A percentile compares a stretch with the other conserved stretches of the same genome.
These are phyloP conservation scores for Paratrypauchen microcephalus DNA, from an alignment of 2,797 vertebrate species.

Conservation along the genomic window DNA sequence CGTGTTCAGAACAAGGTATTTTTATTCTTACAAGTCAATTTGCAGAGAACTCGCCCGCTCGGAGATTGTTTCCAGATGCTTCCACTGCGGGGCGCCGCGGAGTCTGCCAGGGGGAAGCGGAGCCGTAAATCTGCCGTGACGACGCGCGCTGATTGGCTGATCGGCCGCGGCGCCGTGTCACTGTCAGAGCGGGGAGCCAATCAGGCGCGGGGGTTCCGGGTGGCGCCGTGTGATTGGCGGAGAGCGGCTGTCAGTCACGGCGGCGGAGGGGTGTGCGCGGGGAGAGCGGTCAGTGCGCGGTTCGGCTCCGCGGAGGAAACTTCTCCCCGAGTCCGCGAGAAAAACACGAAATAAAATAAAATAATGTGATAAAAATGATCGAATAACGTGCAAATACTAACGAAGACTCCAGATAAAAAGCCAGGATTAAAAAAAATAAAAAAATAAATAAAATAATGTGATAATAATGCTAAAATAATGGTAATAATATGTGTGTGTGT, in stretches of 20 bases:
- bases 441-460: too few species aligned
- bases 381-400: too few species aligned
- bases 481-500: too few species aligned
- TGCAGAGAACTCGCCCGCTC: constrained; percentile 26
- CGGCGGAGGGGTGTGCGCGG: constrained; percentile 30
- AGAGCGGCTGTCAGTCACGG: constrained; percentile 71
- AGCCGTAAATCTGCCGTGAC: constrained; percentile 14
- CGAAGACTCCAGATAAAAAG: too few species aligned
- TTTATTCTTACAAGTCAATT: constrained; percentile 63
- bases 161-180: constrained; percentile 42
- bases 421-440: too few species aligned
- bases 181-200: constrained; percentile 37
- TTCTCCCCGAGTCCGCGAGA: constrained; percentile 67
- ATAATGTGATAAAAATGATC: too few species aligned
- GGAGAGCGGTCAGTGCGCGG: constrained; percentile 57
- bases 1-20: constrained; percentile 33
- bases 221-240: constrained; percentile 60
- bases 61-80: constrained; percentile 53
- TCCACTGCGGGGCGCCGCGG: constrained; percentile 72
- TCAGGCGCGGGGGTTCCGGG: constrained; percentile 7
- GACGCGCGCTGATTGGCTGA: constrained; percentile 51
- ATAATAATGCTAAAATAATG: too few species aligned
- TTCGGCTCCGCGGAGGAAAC: constrained; percentile 61
- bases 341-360: too few species aligned
- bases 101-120: too few species aligned